Evolutionary conservation across 1,140 invertebrate genomes (phyloP), one percentile per base, ranked within the genome.

Genomic region (Danaus plexippus): DNA sequence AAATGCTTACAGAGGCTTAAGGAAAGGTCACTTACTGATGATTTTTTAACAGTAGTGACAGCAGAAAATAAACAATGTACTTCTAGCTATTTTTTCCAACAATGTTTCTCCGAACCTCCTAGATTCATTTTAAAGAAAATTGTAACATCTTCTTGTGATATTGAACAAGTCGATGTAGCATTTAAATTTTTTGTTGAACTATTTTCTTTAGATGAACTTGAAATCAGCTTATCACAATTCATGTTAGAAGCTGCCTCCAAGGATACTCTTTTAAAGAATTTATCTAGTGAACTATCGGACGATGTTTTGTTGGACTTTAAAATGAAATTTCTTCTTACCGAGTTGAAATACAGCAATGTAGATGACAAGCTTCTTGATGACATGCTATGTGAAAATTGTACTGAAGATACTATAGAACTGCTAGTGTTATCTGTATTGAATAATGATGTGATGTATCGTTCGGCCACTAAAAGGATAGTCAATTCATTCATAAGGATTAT

Each of bases 171-270:
- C 44, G 75, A 86, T 59, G 22, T 63, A 6, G 69, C 61, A 7
- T 70, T 85, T 55, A 75, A 59, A 42, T 46, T 78, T 52, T 86
- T 78, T 61, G 13, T 77, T 42, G 57, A 79, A 52, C 11, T 79
- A 47, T 85, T 73, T 57, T 73, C 72, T 56, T 71, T 76, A 63
- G 68, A 73, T 5, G 73, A 86, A 66, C 71, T 89, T 48, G 73
- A 88, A 65, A 53, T 52, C 5, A 72, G 79, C 63, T 67, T 89
- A 51, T 74, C 79, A 32, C 73, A 82, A 42, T 60, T 86, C 6
- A 85, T 89, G 69, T 54, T 88, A 59, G 80, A 84, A 64, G 67
- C 77, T 41, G 79, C 80, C 41, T 87, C 87, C 4, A 79, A 75
- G 61, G 71, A 85, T 50, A 79, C 69, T 41, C 64, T 86, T 47